Base-by-base conservation (phyloP, 2,113 vertebrate genomes). In the Tursiops truncatus region DNA sequence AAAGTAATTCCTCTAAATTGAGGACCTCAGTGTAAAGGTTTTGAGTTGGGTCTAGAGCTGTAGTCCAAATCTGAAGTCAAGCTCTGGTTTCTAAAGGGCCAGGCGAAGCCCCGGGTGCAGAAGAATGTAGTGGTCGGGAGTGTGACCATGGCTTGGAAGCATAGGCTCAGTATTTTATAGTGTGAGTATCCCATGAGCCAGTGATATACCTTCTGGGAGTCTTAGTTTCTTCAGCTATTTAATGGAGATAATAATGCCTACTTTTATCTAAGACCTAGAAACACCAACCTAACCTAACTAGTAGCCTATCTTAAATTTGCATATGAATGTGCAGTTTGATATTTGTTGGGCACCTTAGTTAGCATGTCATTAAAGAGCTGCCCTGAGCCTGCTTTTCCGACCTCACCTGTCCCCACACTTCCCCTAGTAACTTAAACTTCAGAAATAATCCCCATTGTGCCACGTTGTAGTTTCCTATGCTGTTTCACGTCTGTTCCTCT, bases 1-100 rank as follows among this genome's bases (percentile, higher is more conserved):
- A 95, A 71, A 71, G 14, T 38, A 85, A 96, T 89, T 86, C 36
- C 7, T 94, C 90, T 92, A 74, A 91, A 83, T 53, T 28, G 28
- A 97, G n/a, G 53, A 47, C 44, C 31, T 93, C 8, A 1, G 17
- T 33, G 68, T 58, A 92, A 73, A 91, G 53, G 3, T 23, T 94
- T 82, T 84, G 70, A 41, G 33, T 41, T 83, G 20, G 8, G 73
- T 28, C 38, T 58, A 47, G 63, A 80, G 21, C 53, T 71, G 8
- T 65, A 71, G 18, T 86, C 26, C 47, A 71, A 83, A 68, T 87
- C 1, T 44, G 38, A 91, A 92, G 84, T 82, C 58, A 18, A 0
- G 50, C 50, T 83, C 50, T 70, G 41, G 25, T 62, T 65, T 89
- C 53, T 56, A 41, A 62, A 76, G 65, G 10, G 36, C 44, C 65